Conservation (phyloP, 1,140 invertebrate genomes). For the Nasonia longicornis region DNA sequence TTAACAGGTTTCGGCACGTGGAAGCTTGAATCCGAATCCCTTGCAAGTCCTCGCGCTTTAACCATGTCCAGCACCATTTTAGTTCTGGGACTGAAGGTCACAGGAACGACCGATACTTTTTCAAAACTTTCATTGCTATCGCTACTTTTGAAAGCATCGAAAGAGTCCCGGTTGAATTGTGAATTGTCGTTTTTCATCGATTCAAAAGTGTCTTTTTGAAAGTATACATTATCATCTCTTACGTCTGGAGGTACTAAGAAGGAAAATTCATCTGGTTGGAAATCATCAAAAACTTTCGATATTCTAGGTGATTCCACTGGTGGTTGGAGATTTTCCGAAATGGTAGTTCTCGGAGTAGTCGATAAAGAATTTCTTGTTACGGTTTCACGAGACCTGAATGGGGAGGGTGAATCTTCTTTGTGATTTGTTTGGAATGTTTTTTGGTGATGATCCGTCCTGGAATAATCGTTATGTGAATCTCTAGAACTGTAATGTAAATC, state of each 20-base stretch:
- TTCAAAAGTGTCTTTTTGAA: neutral
- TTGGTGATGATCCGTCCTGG: neutral
- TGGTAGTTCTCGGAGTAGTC: neutral
- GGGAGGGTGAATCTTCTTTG: neutral
- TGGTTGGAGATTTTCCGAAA: slow-evolving; percentile 10
- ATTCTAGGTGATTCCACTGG: neutral
- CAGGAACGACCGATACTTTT: neutral
- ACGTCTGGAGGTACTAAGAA: slow-evolving; percentile 20
- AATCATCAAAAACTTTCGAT: neutral
- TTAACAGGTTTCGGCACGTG: neutral
- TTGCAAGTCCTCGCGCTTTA: neutral
- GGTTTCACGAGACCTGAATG: neutral
- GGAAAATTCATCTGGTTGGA: slow-evolving; percentile 4
- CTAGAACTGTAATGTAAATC: neutral
- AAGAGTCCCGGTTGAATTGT: neutral
- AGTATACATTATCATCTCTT: neutral
- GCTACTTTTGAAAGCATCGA: neutral
- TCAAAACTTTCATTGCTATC: neutral
- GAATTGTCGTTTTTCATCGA: neutral
- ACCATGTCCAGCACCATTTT: slow-evolving; percentile 13
- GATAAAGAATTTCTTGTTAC: neutral
- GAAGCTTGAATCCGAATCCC: neutral
- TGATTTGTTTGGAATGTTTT: neutral
- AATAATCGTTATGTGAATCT: neutral
- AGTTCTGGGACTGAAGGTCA: neutral